Evolutionary conservation across 2,113 vertebrate genomes (phyloP).

Genomic region (Maccullochella peelii): DNA sequence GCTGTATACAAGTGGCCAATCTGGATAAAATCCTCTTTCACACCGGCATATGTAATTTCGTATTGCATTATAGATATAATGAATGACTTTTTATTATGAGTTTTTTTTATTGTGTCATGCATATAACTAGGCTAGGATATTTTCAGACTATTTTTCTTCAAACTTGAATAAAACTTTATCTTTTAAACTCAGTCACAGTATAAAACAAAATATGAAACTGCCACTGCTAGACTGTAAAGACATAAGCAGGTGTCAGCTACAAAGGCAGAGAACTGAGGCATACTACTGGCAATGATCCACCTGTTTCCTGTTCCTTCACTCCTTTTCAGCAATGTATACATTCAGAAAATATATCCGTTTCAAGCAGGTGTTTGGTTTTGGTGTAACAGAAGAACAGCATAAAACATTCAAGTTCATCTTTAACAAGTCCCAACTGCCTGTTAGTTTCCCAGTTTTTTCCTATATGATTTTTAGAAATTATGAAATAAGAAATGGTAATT

Average conservation of each 20-base stretch:
- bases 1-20: background rate
- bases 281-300: conserved; percentile 26
- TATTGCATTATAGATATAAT: background rate
- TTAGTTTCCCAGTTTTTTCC: background rate
- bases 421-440: background rate
- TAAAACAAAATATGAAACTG: conserved; percentile 3
- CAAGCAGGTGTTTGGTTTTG: conserved; percentile 32
- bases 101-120: conserved; percentile 5
- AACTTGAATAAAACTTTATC: background rate
- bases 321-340: conserved; percentile 16
- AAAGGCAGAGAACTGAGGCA: conserved; percentile 13
- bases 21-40: background rate
- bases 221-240: conserved; percentile 6
- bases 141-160: conserved; percentile 6
- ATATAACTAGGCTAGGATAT: background rate
- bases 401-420: background rate
- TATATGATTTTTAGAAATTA: conserved; percentile 8
- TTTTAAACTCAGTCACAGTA: conserved; percentile 1
- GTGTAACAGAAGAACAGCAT: conserved; percentile 18
- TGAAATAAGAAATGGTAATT: conserved; percentile 24
- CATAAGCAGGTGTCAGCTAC: conserved; percentile 25
- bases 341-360: conserved; percentile 27
- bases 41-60: background rate
- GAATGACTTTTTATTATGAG: background rate
- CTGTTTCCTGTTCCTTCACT: conserved; percentile 70